Percentiles rank a stretch among this genome's conserved stretches.
Evolutionary conservation across 2,888 invertebrate species (phyloP).

Genomic region (Erpobdella octoculata): DNA sequence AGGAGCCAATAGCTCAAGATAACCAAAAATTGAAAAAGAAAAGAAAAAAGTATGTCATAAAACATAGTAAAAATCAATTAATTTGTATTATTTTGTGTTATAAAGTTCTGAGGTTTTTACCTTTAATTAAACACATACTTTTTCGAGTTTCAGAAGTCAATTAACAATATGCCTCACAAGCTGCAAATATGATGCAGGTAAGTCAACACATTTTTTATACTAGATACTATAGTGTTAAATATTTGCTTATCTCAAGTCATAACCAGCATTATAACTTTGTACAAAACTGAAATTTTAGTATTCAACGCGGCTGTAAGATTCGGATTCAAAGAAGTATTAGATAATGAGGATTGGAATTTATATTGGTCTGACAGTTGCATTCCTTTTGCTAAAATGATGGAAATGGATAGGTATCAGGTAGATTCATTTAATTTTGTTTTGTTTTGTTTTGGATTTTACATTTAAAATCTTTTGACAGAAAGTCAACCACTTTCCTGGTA

Average conservation of each 20-base stretch:
- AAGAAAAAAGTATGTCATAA: background rate
- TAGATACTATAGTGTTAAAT: no score
- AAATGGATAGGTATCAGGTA: constrained; percentile 74
- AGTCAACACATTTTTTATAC: no score
- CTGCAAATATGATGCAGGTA: constrained; percentile 52
- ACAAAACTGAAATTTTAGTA: constrained; percentile 53
- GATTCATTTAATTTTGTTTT: background rate
- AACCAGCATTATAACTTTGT: no score
- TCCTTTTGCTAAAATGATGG: constrained; percentile 75
- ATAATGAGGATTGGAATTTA: constrained; percentile 77
- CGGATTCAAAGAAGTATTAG: constrained; percentile 69
- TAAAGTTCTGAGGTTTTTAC: no score
- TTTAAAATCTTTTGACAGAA: constrained; percentile 58
- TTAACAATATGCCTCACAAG: constrained; percentile 47
- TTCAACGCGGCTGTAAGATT: constrained; percentile 64
- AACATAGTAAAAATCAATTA: background rate
- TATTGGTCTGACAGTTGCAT: constrained; percentile 84
- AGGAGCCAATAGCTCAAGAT: no score
- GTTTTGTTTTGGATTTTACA: no score
- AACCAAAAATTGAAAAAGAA: constrained; percentile 17
- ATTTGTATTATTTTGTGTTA: background rate
- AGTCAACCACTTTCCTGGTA: constrained; percentile 86
- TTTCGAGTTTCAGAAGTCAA: constrained; percentile 43
- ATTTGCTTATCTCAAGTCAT: no score
- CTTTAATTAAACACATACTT: no score